Conservation (phyloP, 1,140 invertebrate genomes). For the Thalassaphorura encarpata region DNA sequence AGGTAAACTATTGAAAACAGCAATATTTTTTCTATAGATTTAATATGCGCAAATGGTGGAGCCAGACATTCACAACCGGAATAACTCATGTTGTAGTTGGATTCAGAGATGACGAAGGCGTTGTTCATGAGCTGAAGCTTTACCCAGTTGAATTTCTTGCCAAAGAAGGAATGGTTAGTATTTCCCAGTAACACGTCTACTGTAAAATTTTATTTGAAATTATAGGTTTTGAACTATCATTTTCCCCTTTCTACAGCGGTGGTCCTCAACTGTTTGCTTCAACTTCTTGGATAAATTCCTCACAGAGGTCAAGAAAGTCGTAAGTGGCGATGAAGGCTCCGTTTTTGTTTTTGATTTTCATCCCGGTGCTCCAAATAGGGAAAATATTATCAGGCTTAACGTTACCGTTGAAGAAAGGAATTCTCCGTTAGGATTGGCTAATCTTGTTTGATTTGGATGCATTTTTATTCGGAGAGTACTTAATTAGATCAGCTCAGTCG, state of each 20-base stretch:
- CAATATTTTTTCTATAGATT: conserved; percentile 10
- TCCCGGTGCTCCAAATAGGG: not conserved
- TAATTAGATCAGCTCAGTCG: too few relatives aligned
- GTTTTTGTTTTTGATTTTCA: conserved; percentile 24
- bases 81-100: conserved; percentile 21
- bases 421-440: too few relatives aligned
- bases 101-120: conserved; percentile 29
- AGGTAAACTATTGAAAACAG: not conserved
- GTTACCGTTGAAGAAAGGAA: too few relatives aligned
- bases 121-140: conserved; percentile 17
- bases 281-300: conserved; percentile 28
- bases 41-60: conserved; percentile 30
- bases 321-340: conserved; percentile 11
- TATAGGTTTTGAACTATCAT: not conserved
- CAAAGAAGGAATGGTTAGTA: conserved; percentile 20
- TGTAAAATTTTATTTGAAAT: not conserved
- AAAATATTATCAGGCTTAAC: too few relatives aligned
- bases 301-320: conserved; percentile 16
- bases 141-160: conserved; percentile 16
- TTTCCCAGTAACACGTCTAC: not conserved
- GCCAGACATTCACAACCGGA: conserved; percentile 24
- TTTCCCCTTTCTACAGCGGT: conserved; percentile 18
- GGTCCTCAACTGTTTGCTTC: conserved; percentile 27
- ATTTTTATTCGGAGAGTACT: too few relatives aligned
- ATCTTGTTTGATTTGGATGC: too few relatives aligned